Conservation (phyloP, 1,140 invertebrate genomes). For the Bathynomus jamesi region DNA sequence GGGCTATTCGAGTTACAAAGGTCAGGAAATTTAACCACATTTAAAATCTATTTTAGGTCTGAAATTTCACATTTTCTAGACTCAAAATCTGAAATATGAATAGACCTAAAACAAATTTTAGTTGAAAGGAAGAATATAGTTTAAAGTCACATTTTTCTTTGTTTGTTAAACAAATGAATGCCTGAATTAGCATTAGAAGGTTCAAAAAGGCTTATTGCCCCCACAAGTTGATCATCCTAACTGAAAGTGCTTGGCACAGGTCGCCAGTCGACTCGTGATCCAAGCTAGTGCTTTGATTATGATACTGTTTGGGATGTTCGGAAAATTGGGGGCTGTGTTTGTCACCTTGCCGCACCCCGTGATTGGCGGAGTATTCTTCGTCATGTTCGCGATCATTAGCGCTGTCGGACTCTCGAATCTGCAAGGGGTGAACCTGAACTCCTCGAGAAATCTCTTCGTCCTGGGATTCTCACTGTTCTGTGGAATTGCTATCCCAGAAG, state of each 20-base stretch:
- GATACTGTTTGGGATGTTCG: conserved; percentile 68
- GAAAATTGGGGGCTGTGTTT: conserved; percentile 75
- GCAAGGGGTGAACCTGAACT: conserved; percentile 72
- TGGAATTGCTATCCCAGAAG: conserved; percentile 1
- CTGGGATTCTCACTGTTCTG: conserved; percentile 9
- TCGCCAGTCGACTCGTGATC: conserved; percentile 75
- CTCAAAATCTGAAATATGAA: too few species aligned
- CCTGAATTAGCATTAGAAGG: too few species aligned
- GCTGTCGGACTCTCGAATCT: conserved; percentile 62
- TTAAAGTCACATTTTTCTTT: too few species aligned
- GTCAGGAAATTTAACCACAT: conserved; percentile 38
- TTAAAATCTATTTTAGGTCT: too few species aligned
- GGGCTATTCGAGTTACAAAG: conserved; percentile 65
- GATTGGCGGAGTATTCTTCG: conserved; percentile 74
- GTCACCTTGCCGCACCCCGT: conserved; percentile 81
- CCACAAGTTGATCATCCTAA: too few species aligned
- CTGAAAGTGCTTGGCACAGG: too few species aligned
- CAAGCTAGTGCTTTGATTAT: conserved; percentile 68
- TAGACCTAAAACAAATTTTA: too few species aligned
- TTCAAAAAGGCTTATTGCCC: too few species aligned
- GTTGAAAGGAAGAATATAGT: too few species aligned
- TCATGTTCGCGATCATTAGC: conserved; percentile 78
- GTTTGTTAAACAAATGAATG: too few species aligned
- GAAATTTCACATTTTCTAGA: too few species aligned
- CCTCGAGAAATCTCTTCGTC: conserved; percentile 48